A percentile compares a stretch with the other conserved stretches of the same genome.
Conservation (phyloP, 2,888 invertebrate species). For the Metellina segmentata region DNA sequence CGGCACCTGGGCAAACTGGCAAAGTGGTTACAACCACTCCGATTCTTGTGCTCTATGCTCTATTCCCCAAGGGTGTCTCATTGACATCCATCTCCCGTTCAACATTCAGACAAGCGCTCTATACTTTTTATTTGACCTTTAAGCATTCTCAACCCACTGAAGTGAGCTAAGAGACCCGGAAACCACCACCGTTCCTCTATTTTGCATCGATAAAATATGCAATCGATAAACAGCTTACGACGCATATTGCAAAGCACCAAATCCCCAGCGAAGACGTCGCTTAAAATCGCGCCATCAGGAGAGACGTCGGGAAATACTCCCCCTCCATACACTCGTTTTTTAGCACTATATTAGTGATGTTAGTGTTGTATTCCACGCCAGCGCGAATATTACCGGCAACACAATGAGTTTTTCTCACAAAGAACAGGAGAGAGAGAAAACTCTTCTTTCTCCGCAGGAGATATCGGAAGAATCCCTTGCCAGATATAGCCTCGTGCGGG, state of each 20-base stretch:
- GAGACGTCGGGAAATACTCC: neutral
- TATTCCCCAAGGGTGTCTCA: too few species aligned
- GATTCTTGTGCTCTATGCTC: too few species aligned
- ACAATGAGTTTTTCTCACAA: neutral
- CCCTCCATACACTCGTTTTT: neutral
- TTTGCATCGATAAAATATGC: slow-evolving; percentile 1
- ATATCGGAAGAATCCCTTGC: neutral
- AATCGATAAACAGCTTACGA: slow-evolving; percentile 8
- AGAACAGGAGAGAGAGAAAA: neutral
- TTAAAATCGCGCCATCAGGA: neutral
- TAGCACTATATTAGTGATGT: neutral
- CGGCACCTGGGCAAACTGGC: too few species aligned
- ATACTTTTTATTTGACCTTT: neutral
- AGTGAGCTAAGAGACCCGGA: neutral
- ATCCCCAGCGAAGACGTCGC: too few species aligned
- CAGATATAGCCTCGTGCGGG: neutral
- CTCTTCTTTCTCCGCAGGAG: neutral
- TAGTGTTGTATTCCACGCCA: neutral
- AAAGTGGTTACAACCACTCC: too few species aligned
- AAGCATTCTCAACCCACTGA: neutral
- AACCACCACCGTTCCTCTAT: neutral
- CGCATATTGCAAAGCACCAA: neutral
- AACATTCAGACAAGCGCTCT: neutral
- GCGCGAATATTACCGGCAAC: neutral
- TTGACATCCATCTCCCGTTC: neutral